These are phyloP conservation scores for Ceriagrion tenellum DNA, from an alignment of 2,888 invertebrate genomes.

Conservation along the genomic window DNA sequence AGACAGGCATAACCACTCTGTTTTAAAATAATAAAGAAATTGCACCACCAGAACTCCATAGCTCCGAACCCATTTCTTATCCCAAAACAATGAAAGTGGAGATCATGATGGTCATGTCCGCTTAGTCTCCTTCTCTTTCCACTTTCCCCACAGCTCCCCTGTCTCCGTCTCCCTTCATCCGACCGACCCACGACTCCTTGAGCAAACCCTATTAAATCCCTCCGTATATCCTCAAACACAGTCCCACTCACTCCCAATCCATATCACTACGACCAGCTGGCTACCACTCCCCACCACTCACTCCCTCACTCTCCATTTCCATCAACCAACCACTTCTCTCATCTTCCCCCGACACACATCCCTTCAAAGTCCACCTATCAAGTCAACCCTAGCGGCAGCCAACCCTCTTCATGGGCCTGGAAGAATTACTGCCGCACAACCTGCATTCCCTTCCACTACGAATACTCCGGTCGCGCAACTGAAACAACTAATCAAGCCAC, in stretches of 20 bases:
- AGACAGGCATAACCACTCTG: too few species aligned
- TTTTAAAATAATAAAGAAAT: too few species aligned
- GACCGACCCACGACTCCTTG: not conserved
- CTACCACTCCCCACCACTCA: not conserved
- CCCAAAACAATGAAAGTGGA: too few species aligned
- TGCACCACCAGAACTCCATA: too few species aligned
- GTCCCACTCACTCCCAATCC: not conserved
- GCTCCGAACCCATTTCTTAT: too few species aligned
- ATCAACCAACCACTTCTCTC: not conserved
- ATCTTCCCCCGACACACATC: not conserved
- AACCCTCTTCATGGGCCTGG: not conserved
- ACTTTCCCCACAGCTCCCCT: not conserved
- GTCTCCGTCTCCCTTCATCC: not conserved
- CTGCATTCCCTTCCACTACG: too few species aligned
- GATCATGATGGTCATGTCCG: too few species aligned
- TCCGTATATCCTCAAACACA: not conserved
- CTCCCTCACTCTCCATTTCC: not conserved
- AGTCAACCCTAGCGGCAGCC: not conserved
- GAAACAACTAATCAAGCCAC: too few species aligned
- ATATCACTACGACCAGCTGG: not conserved
- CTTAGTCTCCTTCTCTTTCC: too few species aligned
- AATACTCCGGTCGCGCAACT: too few species aligned
- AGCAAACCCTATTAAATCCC: constrained; percentile 10
- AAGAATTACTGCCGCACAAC: too few species aligned
- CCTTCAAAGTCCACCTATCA: not conserved